A percentile compares a stretch with the other conserved stretches of the same genome.
These are phyloP conservation scores for Daboia siamensis DNA, from an alignment of 2,113 vertebrate species.

Conservation along the genomic window DNA sequence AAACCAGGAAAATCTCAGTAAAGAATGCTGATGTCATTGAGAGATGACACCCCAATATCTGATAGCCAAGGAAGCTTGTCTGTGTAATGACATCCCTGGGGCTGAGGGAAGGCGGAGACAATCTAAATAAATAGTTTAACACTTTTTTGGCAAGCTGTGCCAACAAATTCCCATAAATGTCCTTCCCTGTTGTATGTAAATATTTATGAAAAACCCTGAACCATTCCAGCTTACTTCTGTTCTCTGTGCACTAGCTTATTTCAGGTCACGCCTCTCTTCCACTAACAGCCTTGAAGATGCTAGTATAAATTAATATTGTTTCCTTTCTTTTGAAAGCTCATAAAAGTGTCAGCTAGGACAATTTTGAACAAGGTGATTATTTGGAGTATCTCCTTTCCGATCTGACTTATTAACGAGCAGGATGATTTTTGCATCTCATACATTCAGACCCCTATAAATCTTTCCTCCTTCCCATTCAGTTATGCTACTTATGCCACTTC, in stretches of 20 bases:
- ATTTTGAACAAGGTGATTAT: constrained; percentile 20
- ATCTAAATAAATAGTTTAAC: background rate
- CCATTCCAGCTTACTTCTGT: background rate
- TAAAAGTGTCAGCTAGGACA: background rate
- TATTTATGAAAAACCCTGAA: background rate
- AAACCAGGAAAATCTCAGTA: background rate
- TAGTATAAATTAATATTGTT: background rate
- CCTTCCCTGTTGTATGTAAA: background rate
- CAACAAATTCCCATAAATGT: background rate
- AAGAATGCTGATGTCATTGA: background rate
- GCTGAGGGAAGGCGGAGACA: background rate
- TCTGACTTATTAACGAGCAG: constrained; percentile 18
- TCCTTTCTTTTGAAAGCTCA: constrained; percentile 1
- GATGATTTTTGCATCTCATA: background rate
- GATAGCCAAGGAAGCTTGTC: background rate
- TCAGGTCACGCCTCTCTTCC: background rate
- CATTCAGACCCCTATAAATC: background rate
- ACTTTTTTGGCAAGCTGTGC: background rate
- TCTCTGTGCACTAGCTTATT: background rate
- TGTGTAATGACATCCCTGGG: background rate
- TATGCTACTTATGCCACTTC: background rate
- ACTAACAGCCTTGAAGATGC: background rate
- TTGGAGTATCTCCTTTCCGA: background rate
- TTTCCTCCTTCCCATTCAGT: background rate
- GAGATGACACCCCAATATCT: background rate